Conservation (phyloP, 1,140 invertebrate genomes). For the Myzus persicae region DNA sequence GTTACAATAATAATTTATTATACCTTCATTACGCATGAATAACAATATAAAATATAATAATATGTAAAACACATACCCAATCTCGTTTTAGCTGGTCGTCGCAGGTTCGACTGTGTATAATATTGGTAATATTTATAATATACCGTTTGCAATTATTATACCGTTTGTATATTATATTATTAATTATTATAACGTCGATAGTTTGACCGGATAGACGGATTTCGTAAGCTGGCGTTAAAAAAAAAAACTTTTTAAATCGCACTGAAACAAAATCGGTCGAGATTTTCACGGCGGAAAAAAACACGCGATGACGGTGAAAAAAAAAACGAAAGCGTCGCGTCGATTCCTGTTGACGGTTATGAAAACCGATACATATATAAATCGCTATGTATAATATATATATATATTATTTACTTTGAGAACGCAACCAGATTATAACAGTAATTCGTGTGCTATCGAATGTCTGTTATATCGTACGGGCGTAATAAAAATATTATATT, state of each 20-base stretch:
- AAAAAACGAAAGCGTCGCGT: background rate
- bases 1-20: background rate
- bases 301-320: background rate
- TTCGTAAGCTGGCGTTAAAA: slow-evolving; percentile 10
- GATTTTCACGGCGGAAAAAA: background rate
- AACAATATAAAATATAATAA: background rate
- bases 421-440: background rate
- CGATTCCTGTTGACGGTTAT: background rate
- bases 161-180: too few relatives aligned
- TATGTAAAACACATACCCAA: background rate
- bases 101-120: background rate
- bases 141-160: background rate
- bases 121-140: background rate
- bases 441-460: background rate
- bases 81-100: background rate
- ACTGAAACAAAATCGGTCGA: background rate
- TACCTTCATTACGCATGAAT: background rate
- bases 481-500: background rate
- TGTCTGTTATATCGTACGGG: background rate
- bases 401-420: background rate
- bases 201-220: background rate
- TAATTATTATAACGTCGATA: too few relatives aligned
- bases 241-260: slow-evolving; percentile 1
- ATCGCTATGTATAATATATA: background rate
- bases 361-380: background rate